These are phyloP conservation scores for Zoanthus sansibaricus DNA, from an alignment of 92 coral and sea anemone species.

Conservation along the genomic window DNA sequence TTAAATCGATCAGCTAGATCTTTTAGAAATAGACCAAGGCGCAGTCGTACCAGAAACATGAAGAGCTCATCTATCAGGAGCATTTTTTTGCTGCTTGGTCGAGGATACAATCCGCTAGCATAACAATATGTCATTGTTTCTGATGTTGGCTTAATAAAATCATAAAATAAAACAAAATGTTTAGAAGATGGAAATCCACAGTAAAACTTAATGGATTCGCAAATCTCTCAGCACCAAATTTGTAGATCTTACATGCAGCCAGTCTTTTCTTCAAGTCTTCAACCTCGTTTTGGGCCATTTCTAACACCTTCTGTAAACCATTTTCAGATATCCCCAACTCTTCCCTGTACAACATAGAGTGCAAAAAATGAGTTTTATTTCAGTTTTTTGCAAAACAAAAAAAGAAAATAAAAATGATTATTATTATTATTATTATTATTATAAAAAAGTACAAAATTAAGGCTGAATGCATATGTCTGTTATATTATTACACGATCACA, in stretches of 20 bases:
- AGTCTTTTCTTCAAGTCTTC: slow-evolving; percentile 7
- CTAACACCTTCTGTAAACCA: background rate
- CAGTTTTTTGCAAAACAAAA: slow-evolving; percentile 10
- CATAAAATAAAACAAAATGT: slow-evolving; percentile 29
- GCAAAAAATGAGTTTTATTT: background rate
- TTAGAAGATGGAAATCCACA: slow-evolving; percentile 15
- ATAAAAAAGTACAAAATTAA: background rate
- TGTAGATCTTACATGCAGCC: slow-evolving; percentile 7
- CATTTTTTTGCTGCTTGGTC: slow-evolving; percentile 23
- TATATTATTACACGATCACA: too few relatives aligned
- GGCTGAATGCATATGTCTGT: too few relatives aligned
- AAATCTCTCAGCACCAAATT: slow-evolving; percentile 17
- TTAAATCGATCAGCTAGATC: slow-evolving; percentile 56
- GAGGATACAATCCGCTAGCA: slow-evolving; percentile 1
- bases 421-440: background rate
- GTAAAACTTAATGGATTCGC: slow-evolving; percentile 16
- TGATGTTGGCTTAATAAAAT: background rate
- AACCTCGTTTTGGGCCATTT: background rate
- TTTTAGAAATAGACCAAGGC: slow-evolving; percentile 53
- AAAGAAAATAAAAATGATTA: background rate
- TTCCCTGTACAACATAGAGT: background rate
- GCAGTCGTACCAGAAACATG: slow-evolving; percentile 10
- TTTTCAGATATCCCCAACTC: background rate
- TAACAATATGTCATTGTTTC: slow-evolving; percentile 32
- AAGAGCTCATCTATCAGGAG: slow-evolving; percentile 7